phyloP scores from a whole-genome alignment of 2,888 invertebrate genomes.

The Cerastis rubricosa region DNA sequence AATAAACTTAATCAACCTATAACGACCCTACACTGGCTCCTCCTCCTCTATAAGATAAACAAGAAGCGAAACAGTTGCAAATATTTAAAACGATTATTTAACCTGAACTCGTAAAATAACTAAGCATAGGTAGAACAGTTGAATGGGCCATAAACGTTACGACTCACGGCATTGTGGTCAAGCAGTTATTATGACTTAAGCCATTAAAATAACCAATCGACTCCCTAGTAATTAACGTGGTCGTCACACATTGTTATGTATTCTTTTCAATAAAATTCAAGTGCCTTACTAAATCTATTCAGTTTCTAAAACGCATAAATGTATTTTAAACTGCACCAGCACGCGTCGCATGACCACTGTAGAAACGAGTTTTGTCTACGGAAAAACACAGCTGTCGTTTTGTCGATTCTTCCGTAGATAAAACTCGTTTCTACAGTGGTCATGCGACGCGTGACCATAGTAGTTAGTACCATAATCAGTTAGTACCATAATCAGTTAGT shows the following conservation, averaged over 20 bases:
- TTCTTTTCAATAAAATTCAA: background rate
- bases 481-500: background rate
- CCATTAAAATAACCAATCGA: conserved; percentile 43
- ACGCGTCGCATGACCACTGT: no score
- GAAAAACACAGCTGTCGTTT: no score
- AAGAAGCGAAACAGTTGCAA: conserved; percentile 33
- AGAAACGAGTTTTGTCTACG: no score
- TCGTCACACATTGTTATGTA: background rate
- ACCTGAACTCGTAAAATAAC: conserved; percentile 21
- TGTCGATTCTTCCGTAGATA: no score
- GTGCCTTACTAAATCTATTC: background rate
- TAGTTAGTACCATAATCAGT: background rate
- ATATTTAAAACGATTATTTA: conserved; percentile 20
- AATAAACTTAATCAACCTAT: background rate
- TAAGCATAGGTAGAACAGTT: background rate
- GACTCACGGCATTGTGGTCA: conserved; percentile 16
- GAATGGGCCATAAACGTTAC: conserved; percentile 42
- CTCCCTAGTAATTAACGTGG: conserved; percentile 17
- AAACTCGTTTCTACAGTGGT: no score
- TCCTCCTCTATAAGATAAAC: background rate
- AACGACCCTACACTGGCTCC: background rate
- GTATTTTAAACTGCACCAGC: background rate
- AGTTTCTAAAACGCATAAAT: background rate
- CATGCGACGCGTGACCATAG: no score
- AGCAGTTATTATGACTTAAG: conserved; percentile 14